A percentile compares a stretch with the other conserved stretches of the same genome.
These are phyloP conservation scores for Malthinus flaveolus DNA, from an alignment of 2,888 invertebrate genomes.

Conservation along the genomic window DNA sequence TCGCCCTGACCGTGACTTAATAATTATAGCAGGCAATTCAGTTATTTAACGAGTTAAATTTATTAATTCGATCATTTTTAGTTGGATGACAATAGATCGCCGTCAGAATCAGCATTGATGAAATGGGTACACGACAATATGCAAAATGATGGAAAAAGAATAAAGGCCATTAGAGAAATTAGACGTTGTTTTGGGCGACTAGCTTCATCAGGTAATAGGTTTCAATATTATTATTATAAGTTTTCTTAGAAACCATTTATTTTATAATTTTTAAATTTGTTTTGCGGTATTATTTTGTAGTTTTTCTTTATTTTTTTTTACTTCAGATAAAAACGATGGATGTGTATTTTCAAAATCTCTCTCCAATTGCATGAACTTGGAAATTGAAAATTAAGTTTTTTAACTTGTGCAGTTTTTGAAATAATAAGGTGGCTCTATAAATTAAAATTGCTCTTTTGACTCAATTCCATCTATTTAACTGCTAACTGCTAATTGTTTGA, in stretches of 20 bases:
- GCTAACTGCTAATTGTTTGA: too few species aligned
- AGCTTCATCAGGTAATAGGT: conserved; percentile 48
- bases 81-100: conserved; percentile 51
- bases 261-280: background rate
- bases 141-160: conserved; percentile 46
- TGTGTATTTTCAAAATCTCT: conserved; percentile 50
- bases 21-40: too few species aligned
- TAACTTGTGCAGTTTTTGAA: too few species aligned
- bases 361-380: conserved; percentile 47
- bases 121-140: conserved; percentile 52
- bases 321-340: conserved; percentile 50
- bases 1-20: too few species aligned
- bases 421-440: too few species aligned
- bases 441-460: too few species aligned
- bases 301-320: conserved; percentile 2
- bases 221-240: too few species aligned
- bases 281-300: too few species aligned
- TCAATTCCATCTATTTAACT: too few species aligned
- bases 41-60: background rate
- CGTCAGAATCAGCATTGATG: conserved; percentile 51
- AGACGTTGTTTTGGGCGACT: conserved; percentile 51
- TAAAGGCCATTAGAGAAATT: conserved; percentile 46
- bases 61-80: conserved; percentile 35
- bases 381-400: conserved; percentile 37
- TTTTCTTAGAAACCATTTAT: background rate